A percentile compares a stretch with the other conserved stretches of the same genome.
phyloP scores from a whole-genome alignment of 2,888 invertebrate species.

The Pteria penguin region DNA sequence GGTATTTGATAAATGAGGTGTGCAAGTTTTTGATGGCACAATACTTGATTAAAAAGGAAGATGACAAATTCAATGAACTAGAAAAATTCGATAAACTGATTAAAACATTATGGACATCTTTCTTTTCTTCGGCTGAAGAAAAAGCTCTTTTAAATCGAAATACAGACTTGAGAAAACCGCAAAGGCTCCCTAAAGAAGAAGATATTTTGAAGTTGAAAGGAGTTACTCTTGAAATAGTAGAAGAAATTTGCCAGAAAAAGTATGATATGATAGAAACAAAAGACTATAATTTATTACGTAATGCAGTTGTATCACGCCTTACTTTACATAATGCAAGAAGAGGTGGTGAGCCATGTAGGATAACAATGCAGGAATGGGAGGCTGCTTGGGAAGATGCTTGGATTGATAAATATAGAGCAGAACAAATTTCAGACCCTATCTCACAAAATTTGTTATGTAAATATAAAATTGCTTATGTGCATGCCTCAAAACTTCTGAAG shows the following conservation, averaged over 20 bases:
- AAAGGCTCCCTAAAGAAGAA: constrained; percentile 24
- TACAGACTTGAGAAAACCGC: no score
- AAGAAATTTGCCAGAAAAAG: not conserved
- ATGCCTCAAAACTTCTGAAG: no score
- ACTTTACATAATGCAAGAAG: constrained; percentile 48
- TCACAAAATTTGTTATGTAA: constrained; percentile 29
- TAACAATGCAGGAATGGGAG: constrained; percentile 27
- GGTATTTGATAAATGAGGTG: no score
- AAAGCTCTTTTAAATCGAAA: no score
- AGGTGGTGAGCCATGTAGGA: constrained; percentile 47
- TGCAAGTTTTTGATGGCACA: no score
- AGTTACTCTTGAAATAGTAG: constrained; percentile 8
- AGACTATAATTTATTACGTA: constrained; percentile 22
- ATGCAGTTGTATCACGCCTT: constrained; percentile 36
- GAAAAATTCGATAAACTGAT: no score
- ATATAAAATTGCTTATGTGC: constrained; percentile 18
- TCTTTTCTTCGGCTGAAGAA: no score
- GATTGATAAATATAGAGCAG: constrained; percentile 19
- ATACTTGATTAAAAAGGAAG: not conserved
- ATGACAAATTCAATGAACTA: not conserved
- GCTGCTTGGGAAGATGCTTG: constrained; percentile 29
- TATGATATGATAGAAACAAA: constrained; percentile 31
- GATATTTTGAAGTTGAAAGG: constrained; percentile 23
- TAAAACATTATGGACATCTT: not conserved
- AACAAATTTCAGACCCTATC: not conserved